Conservation (phyloP, 2,888 invertebrate species). For the Leptinotarsa tumamoca region DNA sequence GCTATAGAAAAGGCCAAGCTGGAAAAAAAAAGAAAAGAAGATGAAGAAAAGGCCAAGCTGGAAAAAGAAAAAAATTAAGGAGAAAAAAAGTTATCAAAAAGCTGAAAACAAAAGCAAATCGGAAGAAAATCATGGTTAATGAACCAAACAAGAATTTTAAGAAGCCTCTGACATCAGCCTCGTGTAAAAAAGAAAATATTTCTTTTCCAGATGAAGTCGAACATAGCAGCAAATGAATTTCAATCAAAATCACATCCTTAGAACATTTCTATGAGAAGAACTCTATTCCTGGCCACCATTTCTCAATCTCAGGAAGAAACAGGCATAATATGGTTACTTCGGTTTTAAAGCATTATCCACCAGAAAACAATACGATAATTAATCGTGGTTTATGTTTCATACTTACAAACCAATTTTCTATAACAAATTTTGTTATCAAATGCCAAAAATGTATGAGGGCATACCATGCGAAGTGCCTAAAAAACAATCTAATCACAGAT, state of each 20-base stretch:
- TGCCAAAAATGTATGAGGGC: constrained; percentile 6
- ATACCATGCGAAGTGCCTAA: not conserved
- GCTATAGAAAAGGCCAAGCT: too few relatives aligned
- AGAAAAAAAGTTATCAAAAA: not conserved
- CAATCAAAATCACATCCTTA: not conserved
- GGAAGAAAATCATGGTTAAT: not conserved
- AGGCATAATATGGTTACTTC: not conserved
- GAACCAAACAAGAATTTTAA: not conserved
- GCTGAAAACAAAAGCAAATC: constrained; percentile 2
- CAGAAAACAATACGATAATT: not conserved
- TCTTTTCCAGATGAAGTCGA: not conserved
- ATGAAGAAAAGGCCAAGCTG: too few relatives aligned
- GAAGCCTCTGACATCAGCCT: not conserved
- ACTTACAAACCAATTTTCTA: not conserved
- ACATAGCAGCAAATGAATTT: not conserved
- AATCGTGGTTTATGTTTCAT: constrained; percentile 9
- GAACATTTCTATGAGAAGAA: not conserved
- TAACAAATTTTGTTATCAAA: constrained; percentile 2
- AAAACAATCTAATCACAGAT: not conserved
- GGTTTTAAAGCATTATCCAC: not conserved
- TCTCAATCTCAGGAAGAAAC: not conserved
- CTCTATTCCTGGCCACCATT: constrained; percentile 1
- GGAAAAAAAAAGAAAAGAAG: too few relatives aligned
- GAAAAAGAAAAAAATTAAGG: too few relatives aligned
- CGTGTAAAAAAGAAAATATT: not conserved